These are phyloP conservation scores for Neostethus bicornis DNA, from an alignment of 2,797 vertebrate genomes.

Conservation along the genomic window DNA sequence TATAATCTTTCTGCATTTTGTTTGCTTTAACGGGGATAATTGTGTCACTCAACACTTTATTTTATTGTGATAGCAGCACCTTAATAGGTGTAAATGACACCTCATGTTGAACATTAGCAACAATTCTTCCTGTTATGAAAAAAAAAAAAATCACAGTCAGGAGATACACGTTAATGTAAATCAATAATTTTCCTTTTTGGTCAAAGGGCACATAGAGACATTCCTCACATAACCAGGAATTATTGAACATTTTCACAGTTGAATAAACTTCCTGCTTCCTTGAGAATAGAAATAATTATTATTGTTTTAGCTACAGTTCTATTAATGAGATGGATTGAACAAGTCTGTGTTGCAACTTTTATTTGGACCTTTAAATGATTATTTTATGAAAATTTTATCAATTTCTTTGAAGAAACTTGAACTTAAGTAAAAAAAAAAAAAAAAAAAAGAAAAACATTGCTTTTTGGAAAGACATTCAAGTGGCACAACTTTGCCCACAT, in stretches of 20 bases:
- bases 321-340: too few species aligned
- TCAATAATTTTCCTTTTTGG: slow-evolving; percentile 26
- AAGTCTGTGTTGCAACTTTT: too few species aligned
- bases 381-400: too few species aligned
- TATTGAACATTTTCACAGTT: slow-evolving; percentile 9
- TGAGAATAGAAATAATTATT: too few species aligned
- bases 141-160: slow-evolving; percentile 5
- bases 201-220: slow-evolving; percentile 8
- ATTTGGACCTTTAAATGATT: too few species aligned
- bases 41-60: slow-evolving; percentile 28
- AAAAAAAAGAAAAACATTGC: too few species aligned
- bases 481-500: too few species aligned
- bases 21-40: slow-evolving; percentile 33
- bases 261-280: slow-evolving; percentile 19
- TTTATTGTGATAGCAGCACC: slow-evolving; percentile 25
- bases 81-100: slow-evolving; percentile 50
- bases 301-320: too few species aligned
- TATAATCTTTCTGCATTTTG: slow-evolving; percentile 30
- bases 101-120: slow-evolving; percentile 44
- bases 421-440: too few species aligned
- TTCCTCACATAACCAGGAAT: slow-evolving; percentile 8
- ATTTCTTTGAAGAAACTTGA: too few species aligned
- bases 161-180: slow-evolving; percentile 5
- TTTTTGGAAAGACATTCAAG: too few species aligned
- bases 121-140: slow-evolving; percentile 22